Evolutionary conservation across 2,888 invertebrate genomes (phyloP), one percentile per base, ranked within the genome.

Genomic region (Aromia moschata): DNA sequence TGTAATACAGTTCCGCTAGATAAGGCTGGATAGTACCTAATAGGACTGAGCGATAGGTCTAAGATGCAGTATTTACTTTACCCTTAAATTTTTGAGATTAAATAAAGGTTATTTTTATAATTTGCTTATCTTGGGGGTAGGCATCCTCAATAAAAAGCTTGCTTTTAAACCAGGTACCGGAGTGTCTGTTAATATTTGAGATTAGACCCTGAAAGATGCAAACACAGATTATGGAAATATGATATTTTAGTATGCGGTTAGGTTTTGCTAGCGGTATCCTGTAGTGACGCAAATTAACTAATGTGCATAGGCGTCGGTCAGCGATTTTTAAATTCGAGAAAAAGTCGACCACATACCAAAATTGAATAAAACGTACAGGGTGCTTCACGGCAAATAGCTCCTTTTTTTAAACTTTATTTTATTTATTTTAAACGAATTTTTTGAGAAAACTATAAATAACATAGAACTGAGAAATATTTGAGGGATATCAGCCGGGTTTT

Each of bases 191-290:
- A 31, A 43, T 41, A 41, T 46, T 54, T 38, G 51, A 51, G 44
- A 58, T 58, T 37, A 40, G 25, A 11, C 51, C 51, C 47, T 47
- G 33, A 31, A 37, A 59, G 66, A 67, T 62, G 58, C 67, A 67
- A 67, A 67, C 67, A 62, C 40, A 58, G 67, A 67, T 67, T 62
- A 67, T n/a, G n/a, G 67, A 64, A 67, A 67, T 67, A 58, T 57
- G 67, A 67, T 64, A 60, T 55, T 43, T 43, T 18, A 15, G 43
- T 47, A 62, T 60, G 54, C 57, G 60, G 54, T 45, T 45, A 59
- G 25, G 46, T 14, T 18, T 36, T 47, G 38, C 25, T 9, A 12
- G 20, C 10, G 37, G 25, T n/a, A n/a, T n/a, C n/a, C n/a, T n/a
- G n/a, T n/a, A n/a, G n/a, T n/a, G n/a, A n/a, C n/a, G n/a, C n/a